Evolutionary conservation across 2,113 vertebrate species (phyloP), one percentile per base, ranked within the genome.

Genomic region (Camelus bactrianus): DNA sequence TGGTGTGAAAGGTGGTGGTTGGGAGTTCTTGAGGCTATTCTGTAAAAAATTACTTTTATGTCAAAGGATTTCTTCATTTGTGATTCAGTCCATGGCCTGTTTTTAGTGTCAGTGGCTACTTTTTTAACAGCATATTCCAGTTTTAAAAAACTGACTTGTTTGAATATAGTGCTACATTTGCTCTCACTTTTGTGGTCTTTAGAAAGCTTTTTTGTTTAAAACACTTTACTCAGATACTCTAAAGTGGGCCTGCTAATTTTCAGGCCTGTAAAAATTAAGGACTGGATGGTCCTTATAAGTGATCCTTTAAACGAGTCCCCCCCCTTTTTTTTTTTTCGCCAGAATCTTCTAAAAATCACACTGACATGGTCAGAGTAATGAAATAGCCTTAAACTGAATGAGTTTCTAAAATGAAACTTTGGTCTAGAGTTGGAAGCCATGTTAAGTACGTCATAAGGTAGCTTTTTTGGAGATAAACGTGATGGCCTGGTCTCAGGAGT

Each of bases 31-130:
- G 60, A n/a, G 14, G 8, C 60, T 79, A 0, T 54, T 95, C 50
- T 87, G 16, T 90, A 81, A 92, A 89, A 73, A 60, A 50, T 50
- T 35, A 54, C 8, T 85, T 93, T 76, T 72, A 79, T 94, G 46
- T 70, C 52, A 56, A 62, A 64, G 12, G 10, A 3, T 42, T 58
- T 62, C 5, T 84, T 69, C n/a, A 14, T 89, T 95, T 90, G 28
- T 88, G 56, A 58, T 94, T 86, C 11, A 85, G 35, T 8, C 16
- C 11, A 1, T 88, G 26, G 19, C 54, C 16, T 89, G 30, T 77
- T 96, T 95, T 92, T 77, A 86, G 20, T 62, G 20, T 95, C 16
- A 54, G 13, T 52, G 16, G 42, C 93, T 89, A 92, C 42, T 65
- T 89, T 5, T 80, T 58, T n/a, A 89, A 70, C 20, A 87, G 17